phyloP scores from a whole-genome alignment of 2,888 invertebrate species.

The Hemaris fuciformis region DNA sequence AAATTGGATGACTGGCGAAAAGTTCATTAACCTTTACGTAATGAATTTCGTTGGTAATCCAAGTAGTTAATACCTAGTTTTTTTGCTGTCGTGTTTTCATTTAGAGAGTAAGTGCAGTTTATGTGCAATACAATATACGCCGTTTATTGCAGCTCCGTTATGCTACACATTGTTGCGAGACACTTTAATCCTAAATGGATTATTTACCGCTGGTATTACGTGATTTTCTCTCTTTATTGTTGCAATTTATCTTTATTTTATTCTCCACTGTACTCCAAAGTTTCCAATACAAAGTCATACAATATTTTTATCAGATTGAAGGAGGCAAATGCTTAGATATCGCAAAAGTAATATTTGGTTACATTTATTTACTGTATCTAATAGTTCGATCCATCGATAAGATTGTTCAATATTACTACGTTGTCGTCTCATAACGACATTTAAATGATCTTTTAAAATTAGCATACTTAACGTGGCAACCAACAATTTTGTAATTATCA shows the following conservation, averaged over 20 bases:
- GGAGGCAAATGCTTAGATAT: not conserved
- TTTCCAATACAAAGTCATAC: not conserved
- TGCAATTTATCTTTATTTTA: not conserved
- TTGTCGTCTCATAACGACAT: no score
- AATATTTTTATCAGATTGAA: not conserved
- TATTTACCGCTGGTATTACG: constrained; percentile 7
- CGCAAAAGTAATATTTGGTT: not conserved
- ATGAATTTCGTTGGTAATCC: constrained; percentile 6
- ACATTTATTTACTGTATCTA: no score
- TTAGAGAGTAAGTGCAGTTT: constrained; percentile 2
- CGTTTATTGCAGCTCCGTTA: constrained; percentile 6
- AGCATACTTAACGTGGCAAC: not conserved
- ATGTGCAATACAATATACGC: constrained; percentile 9
- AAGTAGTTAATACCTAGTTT: not conserved
- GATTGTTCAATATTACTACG: no score
- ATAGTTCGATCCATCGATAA: no score
- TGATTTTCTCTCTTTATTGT: not conserved
- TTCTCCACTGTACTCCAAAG: not conserved
- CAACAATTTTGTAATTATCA: not conserved
- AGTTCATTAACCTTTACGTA: constrained; percentile 28
- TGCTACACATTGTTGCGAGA: not conserved
- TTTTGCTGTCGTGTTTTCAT: not conserved
- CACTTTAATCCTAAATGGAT: constrained; percentile 7
- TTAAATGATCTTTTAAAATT: no score
- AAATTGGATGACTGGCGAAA: constrained; percentile 48